phyloP scores from a whole-genome alignment of 2,113 vertebrate genomes.

The Poeciliopsis turrubarensis region DNA sequence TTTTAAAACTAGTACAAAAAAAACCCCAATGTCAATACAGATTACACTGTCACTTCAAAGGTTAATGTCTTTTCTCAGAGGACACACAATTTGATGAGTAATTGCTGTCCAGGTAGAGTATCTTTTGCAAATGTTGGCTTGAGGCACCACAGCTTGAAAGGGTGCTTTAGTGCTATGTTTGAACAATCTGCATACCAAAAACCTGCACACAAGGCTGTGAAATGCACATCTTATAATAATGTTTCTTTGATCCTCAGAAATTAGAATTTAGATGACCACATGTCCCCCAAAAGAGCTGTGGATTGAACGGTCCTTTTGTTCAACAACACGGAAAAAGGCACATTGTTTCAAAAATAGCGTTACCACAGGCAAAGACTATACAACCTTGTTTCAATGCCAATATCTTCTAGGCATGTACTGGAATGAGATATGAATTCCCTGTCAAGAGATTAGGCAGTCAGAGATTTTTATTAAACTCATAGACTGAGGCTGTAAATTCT shows the following conservation, averaged over 20 bases:
- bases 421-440: slow-evolving; percentile 56
- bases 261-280: slow-evolving; percentile 65
- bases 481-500: slow-evolving; percentile 40
- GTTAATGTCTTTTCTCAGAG: not conserved
- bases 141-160: slow-evolving; percentile 27
- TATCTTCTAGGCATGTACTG: slow-evolving; percentile 61
- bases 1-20: not conserved
- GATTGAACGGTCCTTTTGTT: slow-evolving; percentile 28
- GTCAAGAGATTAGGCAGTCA: slow-evolving; percentile 50
- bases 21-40: not conserved
- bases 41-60: not conserved
- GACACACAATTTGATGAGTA: not conserved
- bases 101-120: not conserved
- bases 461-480: slow-evolving; percentile 60
- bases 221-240: slow-evolving; percentile 45
- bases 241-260: slow-evolving; percentile 60
- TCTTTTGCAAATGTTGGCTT: slow-evolving; percentile 13
- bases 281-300: slow-evolving; percentile 34
- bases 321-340: slow-evolving; percentile 1
- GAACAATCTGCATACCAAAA: slow-evolving; percentile 7
- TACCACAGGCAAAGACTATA: slow-evolving; percentile 31
- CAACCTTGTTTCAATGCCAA: slow-evolving; percentile 56
- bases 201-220: slow-evolving; percentile 8
- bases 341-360: slow-evolving; percentile 23
- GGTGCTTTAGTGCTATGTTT: slow-evolving; percentile 26